These are phyloP conservation scores for Athrips mouffetella DNA, from an alignment of 2,888 invertebrate genomes.

Conservation along the genomic window DNA sequence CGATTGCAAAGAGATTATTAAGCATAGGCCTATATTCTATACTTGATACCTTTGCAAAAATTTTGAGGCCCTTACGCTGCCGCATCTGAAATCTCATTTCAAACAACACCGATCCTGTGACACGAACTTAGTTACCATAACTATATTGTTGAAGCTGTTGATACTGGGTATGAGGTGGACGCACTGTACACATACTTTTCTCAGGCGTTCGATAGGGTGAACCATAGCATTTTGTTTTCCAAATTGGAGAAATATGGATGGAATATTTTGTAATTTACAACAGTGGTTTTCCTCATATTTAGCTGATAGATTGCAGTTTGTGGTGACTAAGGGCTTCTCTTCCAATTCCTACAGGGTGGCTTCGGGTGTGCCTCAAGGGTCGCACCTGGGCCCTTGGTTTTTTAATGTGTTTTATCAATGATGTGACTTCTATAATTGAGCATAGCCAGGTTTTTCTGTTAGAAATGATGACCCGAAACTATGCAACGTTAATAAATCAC, in stretches of 20 bases:
- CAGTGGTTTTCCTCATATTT: constrained; percentile 1
- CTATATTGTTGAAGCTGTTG: background rate
- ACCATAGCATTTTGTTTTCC: background rate
- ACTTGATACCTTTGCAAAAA: background rate
- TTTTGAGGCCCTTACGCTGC: background rate
- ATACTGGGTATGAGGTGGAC: background rate
- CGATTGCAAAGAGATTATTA: background rate
- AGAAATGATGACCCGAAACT: no score
- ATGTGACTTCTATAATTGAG: no score
- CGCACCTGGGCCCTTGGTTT: background rate
- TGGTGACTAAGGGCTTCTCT: no score
- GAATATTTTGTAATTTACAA: background rate
- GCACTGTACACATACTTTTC: constrained; percentile 1
- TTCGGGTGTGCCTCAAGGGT: constrained; percentile 5
- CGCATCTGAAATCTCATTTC: background rate
- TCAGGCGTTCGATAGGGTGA: constrained; percentile 1
- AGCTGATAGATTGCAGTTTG: background rate
- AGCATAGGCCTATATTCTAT: background rate
- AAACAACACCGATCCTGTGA: background rate
- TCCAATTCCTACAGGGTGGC: background rate
- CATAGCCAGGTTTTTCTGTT: no score
- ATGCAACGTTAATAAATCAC: no score
- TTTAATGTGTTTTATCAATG: background rate
- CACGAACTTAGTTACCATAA: background rate
- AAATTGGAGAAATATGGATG: background rate